Evolutionary conservation across 53 echinoderm and acorn worm genomes (phyloP).

Genomic region (Luidia sarsii): DNA sequence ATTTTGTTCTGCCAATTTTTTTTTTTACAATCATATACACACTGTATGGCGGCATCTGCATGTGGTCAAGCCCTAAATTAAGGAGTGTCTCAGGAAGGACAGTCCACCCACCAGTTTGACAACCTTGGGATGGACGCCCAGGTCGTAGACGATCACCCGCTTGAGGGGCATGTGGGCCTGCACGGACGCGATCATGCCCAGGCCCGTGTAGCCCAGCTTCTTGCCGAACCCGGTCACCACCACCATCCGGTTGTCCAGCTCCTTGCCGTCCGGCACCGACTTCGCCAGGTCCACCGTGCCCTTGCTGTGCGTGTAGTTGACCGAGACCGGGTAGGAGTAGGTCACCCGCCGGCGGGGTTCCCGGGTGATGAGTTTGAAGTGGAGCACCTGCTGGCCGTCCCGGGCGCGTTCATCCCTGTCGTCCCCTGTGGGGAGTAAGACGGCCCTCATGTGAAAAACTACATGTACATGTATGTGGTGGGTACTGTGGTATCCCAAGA

Average conservation of each 20-base stretch:
- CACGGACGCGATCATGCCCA: slow-evolving; percentile 87
- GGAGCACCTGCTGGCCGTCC: slow-evolving; percentile 17
- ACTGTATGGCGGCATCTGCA: too few relatives aligned
- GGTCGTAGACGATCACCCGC: slow-evolving; percentile 80
- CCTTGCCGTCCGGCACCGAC: slow-evolving; percentile 35
- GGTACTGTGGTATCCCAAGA: too few relatives aligned
- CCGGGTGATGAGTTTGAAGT: slow-evolving; percentile 68
- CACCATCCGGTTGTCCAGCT: slow-evolving; percentile 68
- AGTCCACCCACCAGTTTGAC: slow-evolving; percentile 58
- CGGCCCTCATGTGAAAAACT: too few relatives aligned
- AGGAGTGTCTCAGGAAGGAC: too few relatives aligned
- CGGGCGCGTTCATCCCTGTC: too few relatives aligned
- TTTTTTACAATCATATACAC: too few relatives aligned
- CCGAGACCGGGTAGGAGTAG: slow-evolving; percentile 77
- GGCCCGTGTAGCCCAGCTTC: slow-evolving; percentile 60
- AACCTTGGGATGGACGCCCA: slow-evolving; percentile 81
- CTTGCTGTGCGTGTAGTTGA: slow-evolving; percentile 50
- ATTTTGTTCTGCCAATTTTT: too few relatives aligned
- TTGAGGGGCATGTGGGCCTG: slow-evolving; percentile 94
- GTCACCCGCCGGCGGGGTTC: slow-evolving; percentile 62
- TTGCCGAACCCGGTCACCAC: slow-evolving; percentile 81
- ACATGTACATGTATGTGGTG: too few relatives aligned
- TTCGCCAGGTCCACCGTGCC: slow-evolving; percentile 66
- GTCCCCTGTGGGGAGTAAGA: too few relatives aligned
- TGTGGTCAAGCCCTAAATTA: too few relatives aligned